Evolutionary conservation across 2,113 vertebrate species (phyloP), one percentile per base, ranked within the genome.

Genomic region (Cottus gobio): DNA sequence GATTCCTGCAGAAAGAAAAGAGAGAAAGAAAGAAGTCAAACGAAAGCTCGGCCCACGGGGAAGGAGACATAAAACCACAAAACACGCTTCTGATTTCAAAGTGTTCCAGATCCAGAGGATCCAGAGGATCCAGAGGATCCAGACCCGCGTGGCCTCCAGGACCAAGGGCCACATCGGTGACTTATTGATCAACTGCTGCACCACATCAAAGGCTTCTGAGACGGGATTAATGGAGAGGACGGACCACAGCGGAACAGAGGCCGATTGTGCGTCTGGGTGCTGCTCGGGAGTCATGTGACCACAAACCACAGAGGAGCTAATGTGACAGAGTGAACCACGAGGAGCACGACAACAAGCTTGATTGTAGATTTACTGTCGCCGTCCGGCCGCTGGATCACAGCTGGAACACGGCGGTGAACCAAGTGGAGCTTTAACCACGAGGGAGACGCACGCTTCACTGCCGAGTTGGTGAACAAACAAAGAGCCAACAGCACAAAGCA

Each of bases 1-100:
- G 94, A 96, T 83, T 99, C 97, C 94, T 97, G 94, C 93, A 96
- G 44, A 60, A 24, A 83, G 22, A 86, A 26, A 22, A 52, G 22
- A 80, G 1, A 79, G 1, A 60, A 28, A 56, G 0, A 54, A 42
- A 48, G 5, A 63, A 11, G 4, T 64, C 0, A 73, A 44, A 13
- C 13, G 18, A 64, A 42, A 80, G 68, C 62, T 69, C 62, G 3
- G 57, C 77, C 67, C 71, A 69, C 52, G 15, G 62, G 75, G 58
- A 39, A 75, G 12, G 6, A 75, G n/a, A n/a, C n/a, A n/a, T n/a
- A n/a, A n/a, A n/a, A n/a, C n/a, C n/a, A n/a, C n/a, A n/a, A n/a
- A n/a, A n/a, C n/a, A n/a, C n/a, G n/a, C n/a, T n/a, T 36, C 60
- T 77, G 58, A 16, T 76, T 69, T 34, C 34, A 34, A 34, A 34